A percentile compares a stretch with the other conserved stretches of the same genome.
phyloP scores from a whole-genome alignment of 2,113 vertebrate genomes.

The Neofelis nebulosa region DNA sequence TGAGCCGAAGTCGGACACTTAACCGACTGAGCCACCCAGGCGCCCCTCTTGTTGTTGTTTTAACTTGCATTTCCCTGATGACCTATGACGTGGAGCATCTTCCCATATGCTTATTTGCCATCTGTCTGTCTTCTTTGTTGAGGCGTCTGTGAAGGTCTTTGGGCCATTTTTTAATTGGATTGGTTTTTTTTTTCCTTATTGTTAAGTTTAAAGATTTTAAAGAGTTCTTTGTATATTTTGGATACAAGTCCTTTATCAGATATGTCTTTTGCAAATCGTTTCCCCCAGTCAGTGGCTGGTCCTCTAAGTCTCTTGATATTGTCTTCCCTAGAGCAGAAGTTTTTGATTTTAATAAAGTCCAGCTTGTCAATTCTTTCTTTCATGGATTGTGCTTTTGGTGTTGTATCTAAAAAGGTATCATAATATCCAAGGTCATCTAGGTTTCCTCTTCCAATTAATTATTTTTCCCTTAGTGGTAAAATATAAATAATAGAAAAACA shows the following conservation, averaged over 20 bases:
- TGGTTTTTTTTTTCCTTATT: background rate
- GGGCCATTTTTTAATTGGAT: background rate
- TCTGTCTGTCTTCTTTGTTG: background rate
- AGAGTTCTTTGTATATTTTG: too few species aligned
- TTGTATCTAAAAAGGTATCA: background rate
- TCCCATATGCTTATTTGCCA: too few species aligned
- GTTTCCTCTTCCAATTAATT: background rate
- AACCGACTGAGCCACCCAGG: too few species aligned
- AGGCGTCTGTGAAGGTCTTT: background rate
- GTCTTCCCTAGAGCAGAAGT: background rate
- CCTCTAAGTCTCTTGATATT: background rate
- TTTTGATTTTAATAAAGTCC: background rate
- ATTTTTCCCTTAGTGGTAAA: slow-evolving; percentile 3
- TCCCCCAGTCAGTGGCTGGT: too few species aligned
- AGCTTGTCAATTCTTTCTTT: background rate
- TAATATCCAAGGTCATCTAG: background rate
- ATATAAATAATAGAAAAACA: slow-evolving; percentile 26
- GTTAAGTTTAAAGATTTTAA: too few species aligned
- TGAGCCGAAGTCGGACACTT: too few species aligned
- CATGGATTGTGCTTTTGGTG: background rate
- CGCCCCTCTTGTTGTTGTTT: too few species aligned
- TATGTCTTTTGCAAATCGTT: too few species aligned
- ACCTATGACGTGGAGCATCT: too few species aligned
- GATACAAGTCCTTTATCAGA: too few species aligned
- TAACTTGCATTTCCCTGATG: too few species aligned